Conservation (phyloP, 2,797 vertebrate species). For the Octomys mimax region DNA sequence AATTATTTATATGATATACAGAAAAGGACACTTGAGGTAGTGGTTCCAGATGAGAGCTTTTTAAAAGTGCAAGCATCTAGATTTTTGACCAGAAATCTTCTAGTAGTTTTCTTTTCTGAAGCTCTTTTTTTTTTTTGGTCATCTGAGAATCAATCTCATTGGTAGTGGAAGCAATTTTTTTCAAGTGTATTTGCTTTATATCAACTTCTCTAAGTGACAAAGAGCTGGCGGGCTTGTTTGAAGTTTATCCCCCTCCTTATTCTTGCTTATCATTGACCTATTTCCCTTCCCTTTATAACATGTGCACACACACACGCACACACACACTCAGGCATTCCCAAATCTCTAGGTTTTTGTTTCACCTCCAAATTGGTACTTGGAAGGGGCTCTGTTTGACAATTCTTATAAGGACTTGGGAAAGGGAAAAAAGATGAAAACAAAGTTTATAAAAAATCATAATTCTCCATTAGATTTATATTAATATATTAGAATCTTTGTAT, state of each 20-base stretch:
- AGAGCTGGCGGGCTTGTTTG: conserved; percentile 21
- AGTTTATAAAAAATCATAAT: neutral
- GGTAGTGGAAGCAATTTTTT: neutral
- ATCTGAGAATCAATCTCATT: neutral
- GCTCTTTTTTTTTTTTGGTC: neutral
- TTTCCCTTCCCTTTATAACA: neutral
- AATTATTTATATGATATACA: conserved; percentile 13
- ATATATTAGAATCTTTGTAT: conserved; percentile 11
- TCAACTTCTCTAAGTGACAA: neutral
- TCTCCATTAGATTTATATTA: neutral
- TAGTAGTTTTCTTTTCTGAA: neutral
- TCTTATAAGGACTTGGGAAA: neutral
- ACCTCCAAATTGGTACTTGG: neutral
- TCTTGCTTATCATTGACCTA: neutral
- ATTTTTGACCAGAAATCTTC: neutral
- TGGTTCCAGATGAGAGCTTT: conserved; percentile 39
- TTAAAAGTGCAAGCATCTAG: neutral
- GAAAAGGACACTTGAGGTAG: neutral
- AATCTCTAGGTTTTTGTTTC: neutral
- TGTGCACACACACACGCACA: too few relatives aligned
- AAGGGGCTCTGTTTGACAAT: neutral
- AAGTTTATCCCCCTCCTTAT: neutral
- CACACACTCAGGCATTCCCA: neutral
- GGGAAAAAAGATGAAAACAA: neutral
- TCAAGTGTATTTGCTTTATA: neutral